Percentiles rank a stretch among this genome's conserved stretches.
Evolutionary conservation across 2,888 invertebrate species (phyloP).

Genomic region (Orchesellides sinensis): DNA sequence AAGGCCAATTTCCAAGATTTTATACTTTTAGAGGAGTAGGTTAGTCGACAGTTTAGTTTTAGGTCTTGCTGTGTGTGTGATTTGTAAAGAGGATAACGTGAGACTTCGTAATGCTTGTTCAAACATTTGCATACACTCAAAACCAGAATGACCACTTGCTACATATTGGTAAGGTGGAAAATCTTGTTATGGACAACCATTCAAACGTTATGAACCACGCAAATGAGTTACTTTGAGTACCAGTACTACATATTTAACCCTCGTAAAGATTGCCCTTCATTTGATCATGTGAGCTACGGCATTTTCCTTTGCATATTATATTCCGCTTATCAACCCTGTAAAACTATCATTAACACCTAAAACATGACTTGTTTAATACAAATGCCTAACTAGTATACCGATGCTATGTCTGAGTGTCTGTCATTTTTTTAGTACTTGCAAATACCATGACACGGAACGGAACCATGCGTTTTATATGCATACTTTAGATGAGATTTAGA

Average conservation of each 20-base stretch:
- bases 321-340: no score
- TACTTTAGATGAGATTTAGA: background rate
- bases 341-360: no score
- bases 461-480: background rate
- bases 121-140: background rate
- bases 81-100: no score
- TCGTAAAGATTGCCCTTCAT: no score
- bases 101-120: background rate
- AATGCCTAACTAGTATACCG: background rate
- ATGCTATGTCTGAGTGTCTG: background rate
- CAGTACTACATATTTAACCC: no score
- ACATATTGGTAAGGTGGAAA: no score
- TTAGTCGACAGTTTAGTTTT: background rate
- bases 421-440: background rate
- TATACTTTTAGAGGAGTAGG: background rate
- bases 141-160: no score
- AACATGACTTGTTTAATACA: background rate
- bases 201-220: no score
- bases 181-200: no score
- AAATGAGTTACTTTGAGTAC: no score
- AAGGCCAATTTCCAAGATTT: constrained; percentile 24
- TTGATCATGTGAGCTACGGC: no score
- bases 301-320: no score
- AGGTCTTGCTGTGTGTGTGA: background rate
- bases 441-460: background rate